phyloP scores from a whole-genome alignment of 2,797 vertebrate genomes.

The Philypnodon macrostomus region DNA sequence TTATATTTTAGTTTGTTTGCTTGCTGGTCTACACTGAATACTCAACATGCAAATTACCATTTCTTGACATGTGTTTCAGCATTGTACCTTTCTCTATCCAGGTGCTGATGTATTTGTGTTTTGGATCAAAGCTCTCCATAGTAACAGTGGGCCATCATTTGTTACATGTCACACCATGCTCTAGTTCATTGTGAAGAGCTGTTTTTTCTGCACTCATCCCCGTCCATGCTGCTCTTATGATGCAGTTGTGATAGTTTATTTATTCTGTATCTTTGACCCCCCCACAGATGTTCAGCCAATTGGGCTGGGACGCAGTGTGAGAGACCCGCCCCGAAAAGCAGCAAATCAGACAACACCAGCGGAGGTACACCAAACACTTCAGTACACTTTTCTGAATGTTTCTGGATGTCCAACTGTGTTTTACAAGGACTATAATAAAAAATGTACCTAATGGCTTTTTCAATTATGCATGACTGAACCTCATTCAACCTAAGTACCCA shows the following conservation, averaged over 20 bases:
- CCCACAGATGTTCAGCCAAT: constrained; percentile 93
- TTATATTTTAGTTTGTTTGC: constrained; percentile 25
- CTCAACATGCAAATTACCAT: constrained; percentile 53
- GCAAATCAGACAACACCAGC: constrained; percentile 91
- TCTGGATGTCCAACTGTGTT: neutral
- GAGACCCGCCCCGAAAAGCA: constrained; percentile 96
- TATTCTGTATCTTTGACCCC: constrained; percentile 52
- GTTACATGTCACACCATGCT: constrained; percentile 42
- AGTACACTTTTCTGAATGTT: neutral
- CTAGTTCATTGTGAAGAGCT: constrained; percentile 27
- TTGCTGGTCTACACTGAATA: constrained; percentile 41
- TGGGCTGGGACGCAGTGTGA: constrained; percentile 99
- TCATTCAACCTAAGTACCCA: constrained; percentile 2
- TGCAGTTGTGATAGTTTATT: constrained; percentile 23
- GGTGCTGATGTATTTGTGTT: constrained; percentile 57
- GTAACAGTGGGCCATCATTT: constrained; percentile 50
- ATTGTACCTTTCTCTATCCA: constrained; percentile 39
- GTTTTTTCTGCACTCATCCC: constrained; percentile 20
- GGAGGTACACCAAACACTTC: constrained; percentile 79
- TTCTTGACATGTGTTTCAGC: constrained; percentile 31
- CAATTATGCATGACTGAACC: constrained; percentile 2
- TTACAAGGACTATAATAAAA: neutral
- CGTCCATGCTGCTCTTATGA: neutral
- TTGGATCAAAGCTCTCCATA: constrained; percentile 48
- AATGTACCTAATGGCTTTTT: neutral